Evolutionary conservation across 1,140 invertebrate species (phyloP), one percentile per base, ranked within the genome.

Genomic region (Achatina immaculata): DNA sequence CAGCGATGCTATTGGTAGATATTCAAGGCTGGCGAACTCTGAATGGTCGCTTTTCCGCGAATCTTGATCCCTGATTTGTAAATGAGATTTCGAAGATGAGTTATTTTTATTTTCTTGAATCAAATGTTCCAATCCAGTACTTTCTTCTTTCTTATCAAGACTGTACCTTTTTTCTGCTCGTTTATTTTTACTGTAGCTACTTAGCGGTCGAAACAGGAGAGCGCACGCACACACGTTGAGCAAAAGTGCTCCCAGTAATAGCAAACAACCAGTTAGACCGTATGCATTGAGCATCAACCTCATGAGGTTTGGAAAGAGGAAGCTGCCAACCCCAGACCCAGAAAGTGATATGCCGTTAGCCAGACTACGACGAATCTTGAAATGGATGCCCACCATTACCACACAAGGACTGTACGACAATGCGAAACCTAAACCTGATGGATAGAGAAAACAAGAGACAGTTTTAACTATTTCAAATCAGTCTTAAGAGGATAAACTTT

Each of bases 271-370:
- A 81, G 94, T 92, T 95, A 96, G 96, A 3, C 94, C 94, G 55
- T 92, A 93, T 0, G 88, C 83, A 0, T 93, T 88, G 14, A 96
- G 93, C 7, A 97, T 90, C 9, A 86, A 82, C 24, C 92, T 91
- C 36, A 94, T 94, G 36, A 97, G 89, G 73, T 85, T 85, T 0
- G 19, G 95, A 94, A 78, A 95, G 0, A 96, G 88, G 88, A 97
- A 96, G 3, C 95, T 95, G 0, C 94, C 94, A 38, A 98, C 95
- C n/a, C 97, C 97, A 1, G 96, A 97, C 7, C 97, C 97, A 87
- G 96, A 98, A 9, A 99, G 97, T 0, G 98, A 96, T 65, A 99
- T 97, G 24, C 98, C 98, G 0, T 97, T 99, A 38, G 98, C 98
- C 78, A 99, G 89, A 2, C 98, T 98, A 84, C 98, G 93, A 87